Evolutionary conservation across 2,888 invertebrate genomes (phyloP).

Genomic region (Nasonovia ribisnigri): DNA sequence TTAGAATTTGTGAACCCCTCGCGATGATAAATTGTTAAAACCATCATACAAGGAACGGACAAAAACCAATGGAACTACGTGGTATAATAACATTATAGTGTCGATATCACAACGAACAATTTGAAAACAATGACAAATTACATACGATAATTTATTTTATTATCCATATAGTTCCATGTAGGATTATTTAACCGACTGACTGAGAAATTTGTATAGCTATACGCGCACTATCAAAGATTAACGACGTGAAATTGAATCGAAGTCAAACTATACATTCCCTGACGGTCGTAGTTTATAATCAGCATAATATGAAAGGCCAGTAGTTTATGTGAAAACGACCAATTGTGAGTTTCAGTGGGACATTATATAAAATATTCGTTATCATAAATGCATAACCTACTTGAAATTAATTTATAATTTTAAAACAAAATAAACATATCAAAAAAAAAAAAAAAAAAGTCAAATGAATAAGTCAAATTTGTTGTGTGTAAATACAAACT

Average conservation of each 20-base stretch:
- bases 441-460: neutral
- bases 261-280: neutral
- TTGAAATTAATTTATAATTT: neutral
- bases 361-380: neutral
- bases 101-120: neutral
- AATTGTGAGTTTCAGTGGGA: neutral
- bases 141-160: neutral
- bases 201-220: neutral
- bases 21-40: neutral
- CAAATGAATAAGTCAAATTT: conserved; percentile 30
- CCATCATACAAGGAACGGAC: neutral
- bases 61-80: neutral
- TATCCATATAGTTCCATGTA: neutral
- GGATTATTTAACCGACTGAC: neutral
- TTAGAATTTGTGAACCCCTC: neutral
- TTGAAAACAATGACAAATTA: neutral
- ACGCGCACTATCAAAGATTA: neutral
- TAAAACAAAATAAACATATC: neutral
- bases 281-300: neutral
- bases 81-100: neutral
- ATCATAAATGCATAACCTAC: neutral
- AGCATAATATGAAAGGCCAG: neutral
- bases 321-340: neutral
- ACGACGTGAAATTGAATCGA: neutral
- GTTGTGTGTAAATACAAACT: neutral